Evolutionary conservation across 53 echinoderm and acorn worm species (phyloP).

Genomic region (Echinarachnius parma): DNA sequence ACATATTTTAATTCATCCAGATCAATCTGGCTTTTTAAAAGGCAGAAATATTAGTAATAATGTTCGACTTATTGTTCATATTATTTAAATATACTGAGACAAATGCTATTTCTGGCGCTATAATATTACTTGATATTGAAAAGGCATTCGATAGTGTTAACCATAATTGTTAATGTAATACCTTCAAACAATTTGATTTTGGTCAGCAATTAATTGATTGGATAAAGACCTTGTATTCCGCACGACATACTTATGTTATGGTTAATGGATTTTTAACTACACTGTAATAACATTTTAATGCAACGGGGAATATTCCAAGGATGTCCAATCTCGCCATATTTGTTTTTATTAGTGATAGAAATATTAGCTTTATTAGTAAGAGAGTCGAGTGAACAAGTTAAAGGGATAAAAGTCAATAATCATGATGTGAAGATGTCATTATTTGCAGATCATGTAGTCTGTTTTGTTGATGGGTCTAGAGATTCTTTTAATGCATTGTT

Average conservation of each 20-base stretch:
- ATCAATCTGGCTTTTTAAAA: conserved; percentile 21
- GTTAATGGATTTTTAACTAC: conserved; percentile 22
- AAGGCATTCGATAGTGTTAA: conserved; percentile 27
- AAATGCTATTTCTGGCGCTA: conserved; percentile 19
- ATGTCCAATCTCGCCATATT: conserved; percentile 30
- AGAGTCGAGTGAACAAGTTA: too few relatives aligned
- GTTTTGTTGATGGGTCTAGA: conserved; percentile 9
- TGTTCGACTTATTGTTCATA: conserved; percentile 4
- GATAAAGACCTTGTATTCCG: conserved; percentile 20
- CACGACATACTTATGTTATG: conserved; percentile 13
- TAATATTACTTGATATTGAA: background rate
- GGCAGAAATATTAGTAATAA: conserved; percentile 30
- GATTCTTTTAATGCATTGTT: background rate
- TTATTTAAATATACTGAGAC: conserved; percentile 11
- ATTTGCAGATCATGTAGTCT: background rate
- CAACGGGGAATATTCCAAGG: conserved; percentile 28
- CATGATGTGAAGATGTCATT: too few relatives aligned
- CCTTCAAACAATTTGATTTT: conserved; percentile 19
- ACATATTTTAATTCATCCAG: conserved; percentile 19
- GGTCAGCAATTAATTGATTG: conserved; percentile 20
- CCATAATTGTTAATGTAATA: background rate
- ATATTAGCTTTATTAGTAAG: too few relatives aligned
- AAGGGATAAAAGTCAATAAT: too few relatives aligned
- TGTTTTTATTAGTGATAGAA: conserved; percentile 25
- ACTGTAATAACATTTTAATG: conserved; percentile 17